Evolutionary conservation across 2,113 vertebrate genomes (phyloP), one percentile per base, ranked within the genome.

Genomic region (Hippocampus mohnikei): DNA sequence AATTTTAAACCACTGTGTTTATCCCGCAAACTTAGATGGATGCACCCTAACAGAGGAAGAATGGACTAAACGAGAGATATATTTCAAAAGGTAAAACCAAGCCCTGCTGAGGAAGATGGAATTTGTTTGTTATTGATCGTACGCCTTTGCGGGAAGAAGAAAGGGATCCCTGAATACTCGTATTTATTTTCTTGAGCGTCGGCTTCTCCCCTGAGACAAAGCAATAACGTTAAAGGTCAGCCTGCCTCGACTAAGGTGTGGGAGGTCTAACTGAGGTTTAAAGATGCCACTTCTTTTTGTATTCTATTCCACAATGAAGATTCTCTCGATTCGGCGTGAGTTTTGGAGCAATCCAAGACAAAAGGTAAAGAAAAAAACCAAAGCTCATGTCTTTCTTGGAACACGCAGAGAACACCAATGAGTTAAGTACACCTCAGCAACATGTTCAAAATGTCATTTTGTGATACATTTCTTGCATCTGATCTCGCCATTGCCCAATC

Each of bases 211-310:
- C 41, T 70, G 76, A 68, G 81, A 85, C 55, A 27, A 46, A 62
- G 66, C 77, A 84, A 86, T 86, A 81, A 78, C 83, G 75, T 74
- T 76, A 88, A 88, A 91, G 86, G 61, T 46, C 63, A 80, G 68
- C 75, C 78, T 82, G 81, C 37, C 50, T 73, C 69, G 80, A 79
- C 76, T 71, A 83, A 73, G 69, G 69, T 85, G 88, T 89, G 87
- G 87, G 87, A 85, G 79, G 84, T 86, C 85, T 85, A 71, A 84
- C 71, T 74, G 78, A 9, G 27, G 16, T 75, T 76, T 69, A 55
- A 42, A 64, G 67, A 73, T 72, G 61, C 76, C 75, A 75, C 81
- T 84, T 88, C 69, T 74, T 69, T 82, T 18, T 60, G 29, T 37
- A 16, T 18, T 16, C 27, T 60, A 44, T n/a, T 6, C 40, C 21